Conservation (phyloP, 2,888 invertebrate genomes). For the Calliopum simillimum region DNA sequence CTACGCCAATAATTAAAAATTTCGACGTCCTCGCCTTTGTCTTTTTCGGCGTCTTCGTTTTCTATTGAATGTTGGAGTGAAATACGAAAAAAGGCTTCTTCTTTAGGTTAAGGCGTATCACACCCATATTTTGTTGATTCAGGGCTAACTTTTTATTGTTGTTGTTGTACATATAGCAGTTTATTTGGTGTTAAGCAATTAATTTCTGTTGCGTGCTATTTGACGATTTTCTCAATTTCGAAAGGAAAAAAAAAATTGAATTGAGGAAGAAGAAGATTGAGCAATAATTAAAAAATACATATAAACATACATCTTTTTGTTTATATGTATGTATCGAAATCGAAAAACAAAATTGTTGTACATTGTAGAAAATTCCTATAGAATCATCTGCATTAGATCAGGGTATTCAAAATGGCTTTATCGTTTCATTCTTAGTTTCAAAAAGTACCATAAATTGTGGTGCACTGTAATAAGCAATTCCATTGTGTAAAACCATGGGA, state of each 20-base stretch:
- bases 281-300: conserved; percentile 25
- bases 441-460: too few relatives aligned
- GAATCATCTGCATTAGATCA: neutral
- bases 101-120: conserved; percentile 42
- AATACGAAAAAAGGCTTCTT: conserved; percentile 18
- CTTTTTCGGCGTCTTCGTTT: conserved; percentile 42
- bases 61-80: neutral
- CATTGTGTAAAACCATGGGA: too few relatives aligned
- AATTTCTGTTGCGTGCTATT: conserved; percentile 64
- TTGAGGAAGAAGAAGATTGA: conserved; percentile 12
- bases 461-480: too few relatives aligned
- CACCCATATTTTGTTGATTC: conserved; percentile 46
- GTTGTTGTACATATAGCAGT: conserved; percentile 43
- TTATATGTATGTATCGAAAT: too few relatives aligned
- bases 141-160: conserved; percentile 28
- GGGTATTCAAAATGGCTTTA: neutral
- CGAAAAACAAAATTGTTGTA: neutral
- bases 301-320: too few relatives aligned
- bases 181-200: conserved; percentile 65
- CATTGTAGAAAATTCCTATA: neutral
- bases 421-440: too few relatives aligned
- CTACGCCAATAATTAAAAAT: conserved; percentile 31
- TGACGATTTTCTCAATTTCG: conserved; percentile 50
- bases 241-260: conserved; percentile 18
- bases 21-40: conserved; percentile 16